A percentile compares a stretch with the other conserved stretches of the same genome.
These are phyloP conservation scores for Cettia cetti DNA, from an alignment of 2,113 vertebrate species.

Conservation along the genomic window DNA sequence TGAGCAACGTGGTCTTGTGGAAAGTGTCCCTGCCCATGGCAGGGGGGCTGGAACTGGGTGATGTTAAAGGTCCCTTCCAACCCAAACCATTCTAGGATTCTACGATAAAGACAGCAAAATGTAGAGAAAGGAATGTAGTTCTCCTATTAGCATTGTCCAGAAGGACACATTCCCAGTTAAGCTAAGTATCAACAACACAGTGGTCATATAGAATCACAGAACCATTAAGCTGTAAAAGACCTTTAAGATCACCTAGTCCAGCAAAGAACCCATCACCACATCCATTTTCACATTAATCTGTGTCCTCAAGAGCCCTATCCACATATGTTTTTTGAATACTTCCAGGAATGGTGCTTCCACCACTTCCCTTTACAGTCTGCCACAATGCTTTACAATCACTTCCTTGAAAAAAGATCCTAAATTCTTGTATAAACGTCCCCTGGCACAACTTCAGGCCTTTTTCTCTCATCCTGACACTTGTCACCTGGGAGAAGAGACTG, in stretches of 20 bases:
- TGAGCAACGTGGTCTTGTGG: rapidly evolving
- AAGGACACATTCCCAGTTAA: not conserved
- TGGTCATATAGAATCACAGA: not conserved
- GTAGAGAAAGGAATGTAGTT: not conserved
- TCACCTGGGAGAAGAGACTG: not conserved
- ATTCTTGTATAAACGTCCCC: not conserved
- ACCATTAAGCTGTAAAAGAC: not conserved
- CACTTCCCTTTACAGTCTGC: not conserved
- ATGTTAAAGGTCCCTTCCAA: not conserved
- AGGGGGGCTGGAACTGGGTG: not conserved
- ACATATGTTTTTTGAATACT: not conserved
- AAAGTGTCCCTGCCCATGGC: not conserved
- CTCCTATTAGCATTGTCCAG: not conserved
- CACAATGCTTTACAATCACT: not conserved
- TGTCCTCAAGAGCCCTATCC: not conserved
- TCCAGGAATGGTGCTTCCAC: not conserved
- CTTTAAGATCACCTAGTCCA: not conserved
- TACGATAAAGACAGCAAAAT: not conserved
- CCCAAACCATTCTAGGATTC: not conserved
- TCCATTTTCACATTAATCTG: not conserved
- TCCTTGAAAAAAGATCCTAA: not conserved
- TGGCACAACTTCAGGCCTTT: not conserved
- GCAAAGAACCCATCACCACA: not conserved
- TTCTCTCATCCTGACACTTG: not conserved
- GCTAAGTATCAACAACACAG: not conserved